Base-by-base conservation (phyloP, 37 sponge, comb jelly and placozoan genomes). In the Tethya wilhelma region DNA sequence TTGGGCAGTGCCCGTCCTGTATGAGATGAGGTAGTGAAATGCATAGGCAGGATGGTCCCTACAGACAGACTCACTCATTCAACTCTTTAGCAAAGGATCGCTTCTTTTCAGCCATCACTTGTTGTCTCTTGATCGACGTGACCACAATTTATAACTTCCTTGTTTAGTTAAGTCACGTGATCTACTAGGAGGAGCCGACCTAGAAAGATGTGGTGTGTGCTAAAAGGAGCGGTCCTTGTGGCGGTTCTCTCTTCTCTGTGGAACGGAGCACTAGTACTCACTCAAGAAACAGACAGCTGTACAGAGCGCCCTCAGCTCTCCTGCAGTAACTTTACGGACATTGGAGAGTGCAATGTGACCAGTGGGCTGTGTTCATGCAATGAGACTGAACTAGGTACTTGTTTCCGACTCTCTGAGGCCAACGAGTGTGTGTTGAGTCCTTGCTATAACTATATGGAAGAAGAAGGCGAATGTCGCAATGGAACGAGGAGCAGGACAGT, bases 1-100 rank as follows among this genome's bases (percentile, higher is more conserved):
- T 7, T 74, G 74, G 1, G 83, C 83, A 20, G 74, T 28, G 1
- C 80, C 80, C 29, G 44, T 44, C 49, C 83, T 81, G 34, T 25
- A 34, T 37, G 20, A 6, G 20, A 44, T n/a, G 6, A 28, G 9
- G 17, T 26, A 30, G 46, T 5, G 6, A 53, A 30, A 73, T 4
- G 31, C 11, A 53, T 26, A 26, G 17, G 36, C 5, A 6, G 5
- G 5, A 17, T 30, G 2, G 28, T 36, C 29, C 7, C n/a, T 17
- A 1, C 2, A 4, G 2, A 73, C 23, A 5, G 3, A 56, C 80
- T 69, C 39, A 80, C 80, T 80, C 80, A 32, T 55, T 80, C 42
- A 57, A 58, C 25, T 69, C 80, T 36, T 59, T 80, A 9, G 80
- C 80, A 31, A 80, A 80, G 29, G 80, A 80, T 34, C 80, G 56